phyloP scores from a whole-genome alignment of 2,113 vertebrate species.

The Hyaena hyaena region DNA sequence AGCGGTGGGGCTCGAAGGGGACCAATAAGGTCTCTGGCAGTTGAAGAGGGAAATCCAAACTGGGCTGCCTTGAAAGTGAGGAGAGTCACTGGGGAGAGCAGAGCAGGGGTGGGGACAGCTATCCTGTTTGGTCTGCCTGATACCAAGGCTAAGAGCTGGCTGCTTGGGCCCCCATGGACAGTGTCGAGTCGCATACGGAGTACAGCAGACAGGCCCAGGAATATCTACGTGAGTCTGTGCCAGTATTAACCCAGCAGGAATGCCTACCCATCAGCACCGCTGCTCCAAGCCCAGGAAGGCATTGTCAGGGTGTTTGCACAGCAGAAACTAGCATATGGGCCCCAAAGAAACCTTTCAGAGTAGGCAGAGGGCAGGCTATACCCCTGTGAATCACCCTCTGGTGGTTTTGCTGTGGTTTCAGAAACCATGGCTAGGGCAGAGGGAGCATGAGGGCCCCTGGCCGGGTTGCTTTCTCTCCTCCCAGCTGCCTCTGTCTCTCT shows the following conservation, averaged over 20 bases:
- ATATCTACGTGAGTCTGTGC: background rate
- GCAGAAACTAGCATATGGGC: background rate
- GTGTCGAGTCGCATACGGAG: conserved; percentile 70
- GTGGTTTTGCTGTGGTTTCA: conserved; percentile 27
- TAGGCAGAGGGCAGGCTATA: background rate
- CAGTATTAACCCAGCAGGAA: background rate
- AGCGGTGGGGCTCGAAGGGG: background rate
- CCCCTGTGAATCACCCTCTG: background rate
- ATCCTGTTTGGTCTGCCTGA: conserved; percentile 71
- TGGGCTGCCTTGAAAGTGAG: conserved; percentile 15
- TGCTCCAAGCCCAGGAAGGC: background rate
- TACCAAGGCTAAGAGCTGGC: conserved; percentile 7
- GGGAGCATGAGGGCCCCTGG: conserved; percentile 56
- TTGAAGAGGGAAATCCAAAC: conserved; percentile 54
- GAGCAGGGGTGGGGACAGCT: background rate
- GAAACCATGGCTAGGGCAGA: conserved; percentile 74
- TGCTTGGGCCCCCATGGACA: background rate
- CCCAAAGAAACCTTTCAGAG: background rate
- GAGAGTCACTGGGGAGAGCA: conserved; percentile 48
- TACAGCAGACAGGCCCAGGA: conserved; percentile 42
- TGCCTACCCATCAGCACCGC: background rate
- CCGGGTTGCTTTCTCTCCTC: conserved; percentile 52
- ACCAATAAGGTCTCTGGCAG: conserved; percentile 57
- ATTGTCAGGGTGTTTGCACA: background rate
- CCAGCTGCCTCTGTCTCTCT: conserved; percentile 84